Conservation (phyloP, 2,113 vertebrate species). For the Alces alces region DNA sequence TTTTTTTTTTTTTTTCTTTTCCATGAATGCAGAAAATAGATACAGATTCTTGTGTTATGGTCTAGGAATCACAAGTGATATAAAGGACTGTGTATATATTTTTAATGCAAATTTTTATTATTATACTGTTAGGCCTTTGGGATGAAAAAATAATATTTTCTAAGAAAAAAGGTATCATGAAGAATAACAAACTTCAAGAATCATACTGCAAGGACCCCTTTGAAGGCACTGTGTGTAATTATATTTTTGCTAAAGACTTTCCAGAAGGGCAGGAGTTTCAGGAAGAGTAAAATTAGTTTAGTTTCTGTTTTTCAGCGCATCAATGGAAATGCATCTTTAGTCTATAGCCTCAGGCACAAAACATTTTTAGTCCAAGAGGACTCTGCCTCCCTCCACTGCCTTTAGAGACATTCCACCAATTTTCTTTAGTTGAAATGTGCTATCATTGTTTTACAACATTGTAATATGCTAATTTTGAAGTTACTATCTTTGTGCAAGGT, state of each 20-base stretch:
- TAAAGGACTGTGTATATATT: background rate
- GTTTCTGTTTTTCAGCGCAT: background rate
- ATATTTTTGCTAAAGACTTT: background rate
- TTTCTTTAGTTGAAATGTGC: conserved; percentile 14
- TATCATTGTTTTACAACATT: conserved; percentile 29
- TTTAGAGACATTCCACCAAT: background rate
- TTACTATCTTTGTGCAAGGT: conserved; percentile 33
- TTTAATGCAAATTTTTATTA: background rate
- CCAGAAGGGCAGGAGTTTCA: background rate
- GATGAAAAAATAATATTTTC: background rate
- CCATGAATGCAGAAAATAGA: background rate
- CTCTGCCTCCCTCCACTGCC: background rate
- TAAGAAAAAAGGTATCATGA: background rate
- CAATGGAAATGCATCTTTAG: background rate
- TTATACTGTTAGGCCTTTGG: background rate
- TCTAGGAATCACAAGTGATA: background rate
- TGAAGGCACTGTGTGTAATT: background rate
- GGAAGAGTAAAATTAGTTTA: background rate
- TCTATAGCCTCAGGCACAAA: background rate
- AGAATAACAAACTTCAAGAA: background rate
- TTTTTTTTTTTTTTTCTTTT: background rate
- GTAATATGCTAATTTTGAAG: conserved; percentile 39
- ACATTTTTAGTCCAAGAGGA: background rate
- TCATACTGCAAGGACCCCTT: background rate
- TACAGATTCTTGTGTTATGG: background rate